These are phyloP conservation scores for Nemurella pictetii DNA, from an alignment of 2,888 invertebrate genomes.

Conservation along the genomic window DNA sequence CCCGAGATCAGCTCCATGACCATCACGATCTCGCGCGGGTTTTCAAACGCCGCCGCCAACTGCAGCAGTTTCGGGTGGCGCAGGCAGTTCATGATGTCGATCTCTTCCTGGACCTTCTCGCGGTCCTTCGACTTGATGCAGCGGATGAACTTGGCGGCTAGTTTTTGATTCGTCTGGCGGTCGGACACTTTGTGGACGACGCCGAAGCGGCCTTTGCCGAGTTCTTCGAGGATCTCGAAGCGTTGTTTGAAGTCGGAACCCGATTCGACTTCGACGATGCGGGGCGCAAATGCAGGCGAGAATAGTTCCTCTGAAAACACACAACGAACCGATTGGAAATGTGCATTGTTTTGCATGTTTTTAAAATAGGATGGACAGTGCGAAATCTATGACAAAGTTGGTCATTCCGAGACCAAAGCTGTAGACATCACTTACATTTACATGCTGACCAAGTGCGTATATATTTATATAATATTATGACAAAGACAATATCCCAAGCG, in stretches of 20 bases:
- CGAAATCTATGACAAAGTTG: too few relatives aligned
- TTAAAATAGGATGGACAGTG: too few relatives aligned
- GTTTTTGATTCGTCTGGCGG: conserved; percentile 62
- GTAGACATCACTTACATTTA: too few relatives aligned
- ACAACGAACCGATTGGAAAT: too few relatives aligned
- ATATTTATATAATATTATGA: too few relatives aligned
- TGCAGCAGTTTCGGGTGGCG: conserved; percentile 84
- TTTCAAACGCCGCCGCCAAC: conserved; percentile 78
- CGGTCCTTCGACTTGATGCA: conserved; percentile 73
- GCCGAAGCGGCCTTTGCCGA: conserved; percentile 76
- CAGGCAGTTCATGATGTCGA: conserved; percentile 82
- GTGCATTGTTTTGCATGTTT: too few relatives aligned
- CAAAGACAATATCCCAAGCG: too few relatives aligned
- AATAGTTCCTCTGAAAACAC: conserved; percentile 30
- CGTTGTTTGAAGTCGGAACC: conserved; percentile 62
- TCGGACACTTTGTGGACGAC: conserved; percentile 71
- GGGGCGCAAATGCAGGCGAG: conserved; percentile 47
- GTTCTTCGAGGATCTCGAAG: conserved; percentile 70
- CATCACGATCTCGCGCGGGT: conserved; percentile 75
- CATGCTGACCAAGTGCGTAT: too few relatives aligned
- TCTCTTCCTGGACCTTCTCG: conserved; percentile 78
- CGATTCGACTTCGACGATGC: conserved; percentile 56
- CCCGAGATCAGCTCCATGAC: conserved; percentile 94
- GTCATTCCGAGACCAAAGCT: too few relatives aligned
- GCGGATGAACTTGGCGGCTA: conserved; percentile 83